Evolutionary conservation across 1,140 invertebrate species (phyloP).

Genomic region (Drosophila nikananu): DNA sequence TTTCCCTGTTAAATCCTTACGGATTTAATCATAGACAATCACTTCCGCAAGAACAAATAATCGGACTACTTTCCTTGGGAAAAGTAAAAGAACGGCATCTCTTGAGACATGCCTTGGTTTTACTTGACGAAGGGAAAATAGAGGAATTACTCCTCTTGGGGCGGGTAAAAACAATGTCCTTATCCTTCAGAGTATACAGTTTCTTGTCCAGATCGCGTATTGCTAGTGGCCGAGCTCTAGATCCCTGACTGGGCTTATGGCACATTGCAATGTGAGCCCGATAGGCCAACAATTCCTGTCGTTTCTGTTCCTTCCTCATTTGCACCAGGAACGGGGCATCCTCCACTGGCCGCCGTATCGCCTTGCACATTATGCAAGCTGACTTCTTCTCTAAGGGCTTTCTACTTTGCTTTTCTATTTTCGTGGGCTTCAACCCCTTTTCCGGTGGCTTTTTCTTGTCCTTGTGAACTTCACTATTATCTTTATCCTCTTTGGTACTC

Average conservation of each 20-base stretch:
- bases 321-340: slow-evolving; percentile 36
- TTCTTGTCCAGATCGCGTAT: slow-evolving; percentile 1
- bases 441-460: not conserved
- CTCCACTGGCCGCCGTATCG: not conserved
- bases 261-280: slow-evolving; percentile 2
- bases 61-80: not conserved
- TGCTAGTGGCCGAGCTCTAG: not conserved
- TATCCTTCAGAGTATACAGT: slow-evolving; percentile 13
- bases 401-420: not conserved
- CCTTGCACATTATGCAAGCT: slow-evolving; percentile 39
- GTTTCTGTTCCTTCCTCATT: slow-evolving; percentile 46
- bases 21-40: too few relatives aligned
- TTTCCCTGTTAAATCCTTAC: not conserved
- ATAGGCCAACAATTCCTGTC: slow-evolving; percentile 48
- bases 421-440: not conserved
- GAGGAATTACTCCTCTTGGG: not conserved
- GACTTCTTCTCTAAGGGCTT: not conserved
- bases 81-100: slow-evolving; percentile 3
- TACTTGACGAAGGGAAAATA: slow-evolving; percentile 6
- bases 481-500: not conserved
- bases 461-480: not conserved
- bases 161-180: not conserved
- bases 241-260: too few relatives aligned
- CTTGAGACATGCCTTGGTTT: not conserved
- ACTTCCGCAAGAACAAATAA: not conserved